phyloP scores from a whole-genome alignment of 2,113 vertebrate genomes.

The Isurus oxyrinchus region DNA sequence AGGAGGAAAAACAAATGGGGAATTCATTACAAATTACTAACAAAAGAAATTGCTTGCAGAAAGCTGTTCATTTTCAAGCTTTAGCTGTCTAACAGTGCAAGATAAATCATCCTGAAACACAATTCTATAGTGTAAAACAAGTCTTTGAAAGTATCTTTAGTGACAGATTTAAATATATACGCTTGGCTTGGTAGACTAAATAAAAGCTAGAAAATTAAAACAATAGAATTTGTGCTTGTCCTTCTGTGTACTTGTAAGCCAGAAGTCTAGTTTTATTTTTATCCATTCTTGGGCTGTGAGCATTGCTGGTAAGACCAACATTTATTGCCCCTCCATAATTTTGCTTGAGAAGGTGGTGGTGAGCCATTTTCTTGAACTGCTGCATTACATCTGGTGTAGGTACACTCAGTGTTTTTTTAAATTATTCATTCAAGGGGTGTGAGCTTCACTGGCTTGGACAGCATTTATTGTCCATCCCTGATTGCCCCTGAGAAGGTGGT shows the following conservation, averaged over 20 bases:
- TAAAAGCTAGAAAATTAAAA: neutral
- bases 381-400: neutral
- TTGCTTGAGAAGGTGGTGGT: neutral
- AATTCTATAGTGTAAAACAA: neutral
- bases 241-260: neutral
- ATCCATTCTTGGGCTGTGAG: neutral
- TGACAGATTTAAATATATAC: neutral
- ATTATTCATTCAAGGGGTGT: too few species aligned
- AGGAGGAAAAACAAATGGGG: neutral
- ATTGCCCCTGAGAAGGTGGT: too few species aligned
- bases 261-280: neutral
- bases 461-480: too few species aligned
- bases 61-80: neutral
- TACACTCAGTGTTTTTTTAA: neutral
- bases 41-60: neutral
- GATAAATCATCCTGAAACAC: neutral
- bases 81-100: neutral
- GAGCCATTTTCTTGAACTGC: neutral
- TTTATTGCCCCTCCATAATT: neutral
- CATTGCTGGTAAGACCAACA: neutral
- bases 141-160: neutral
- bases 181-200: neutral
- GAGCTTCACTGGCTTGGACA: too few species aligned
- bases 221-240: neutral
- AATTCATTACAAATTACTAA: neutral